phyloP scores from a whole-genome alignment of 2,113 vertebrate species.

The Acrocephalus kingi region DNA sequence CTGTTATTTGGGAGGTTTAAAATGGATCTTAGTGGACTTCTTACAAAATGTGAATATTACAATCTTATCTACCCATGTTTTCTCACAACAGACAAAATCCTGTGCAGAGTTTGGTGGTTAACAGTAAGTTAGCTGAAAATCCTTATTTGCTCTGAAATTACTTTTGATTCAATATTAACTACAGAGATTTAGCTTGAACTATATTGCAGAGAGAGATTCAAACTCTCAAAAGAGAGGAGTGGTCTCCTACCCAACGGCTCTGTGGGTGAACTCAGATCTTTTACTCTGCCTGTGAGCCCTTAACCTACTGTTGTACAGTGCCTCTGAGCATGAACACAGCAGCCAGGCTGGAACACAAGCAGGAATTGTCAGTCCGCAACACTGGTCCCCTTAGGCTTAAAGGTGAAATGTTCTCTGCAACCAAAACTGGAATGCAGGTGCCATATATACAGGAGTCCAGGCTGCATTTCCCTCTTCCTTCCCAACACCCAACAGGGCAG shows the following conservation, averaged over 20 bases:
- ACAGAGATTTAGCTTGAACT: background rate
- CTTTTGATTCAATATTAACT: background rate
- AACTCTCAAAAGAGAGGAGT: background rate
- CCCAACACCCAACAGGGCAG: background rate
- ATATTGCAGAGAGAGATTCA: background rate
- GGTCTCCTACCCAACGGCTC: background rate
- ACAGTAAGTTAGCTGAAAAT: background rate
- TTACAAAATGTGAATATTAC: background rate
- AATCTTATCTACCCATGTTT: background rate
- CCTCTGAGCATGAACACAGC: background rate
- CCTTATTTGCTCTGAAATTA: background rate
- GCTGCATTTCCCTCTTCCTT: background rate
- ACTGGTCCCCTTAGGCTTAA: background rate
- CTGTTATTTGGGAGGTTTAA: background rate
- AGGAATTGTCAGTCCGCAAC: background rate
- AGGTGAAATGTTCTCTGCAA: background rate
- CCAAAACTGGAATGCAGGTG: background rate
- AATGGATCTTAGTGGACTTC: background rate
- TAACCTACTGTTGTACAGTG: accelerated
- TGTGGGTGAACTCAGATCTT: background rate
- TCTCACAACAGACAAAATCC: background rate
- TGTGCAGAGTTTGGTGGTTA: background rate
- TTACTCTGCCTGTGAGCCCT: background rate
- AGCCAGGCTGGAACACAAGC: background rate
- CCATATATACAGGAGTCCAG: accelerated